Percentiles rank a stretch among this genome's conserved stretches.
Conservation (phyloP, 2,113 vertebrate species). For the Bufo bufo region DNA sequence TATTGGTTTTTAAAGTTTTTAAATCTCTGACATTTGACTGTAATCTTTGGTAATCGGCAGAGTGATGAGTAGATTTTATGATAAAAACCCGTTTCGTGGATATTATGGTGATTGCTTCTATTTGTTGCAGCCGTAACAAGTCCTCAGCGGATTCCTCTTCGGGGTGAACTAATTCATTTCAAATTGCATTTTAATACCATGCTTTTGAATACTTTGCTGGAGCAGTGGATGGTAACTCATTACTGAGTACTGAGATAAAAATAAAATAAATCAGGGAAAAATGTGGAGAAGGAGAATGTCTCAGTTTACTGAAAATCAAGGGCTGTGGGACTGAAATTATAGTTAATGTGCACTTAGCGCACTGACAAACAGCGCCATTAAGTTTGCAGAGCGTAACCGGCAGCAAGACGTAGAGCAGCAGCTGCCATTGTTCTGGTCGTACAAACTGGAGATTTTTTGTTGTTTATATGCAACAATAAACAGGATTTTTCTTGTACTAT, state of each 20-base stretch:
- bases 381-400: background rate
- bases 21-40: background rate
- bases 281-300: background rate
- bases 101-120: constrained; percentile 24
- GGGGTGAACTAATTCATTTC: constrained; percentile 32
- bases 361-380: constrained; percentile 28
- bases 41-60: constrained; percentile 7
- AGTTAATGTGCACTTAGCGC: constrained; percentile 31
- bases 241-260: background rate
- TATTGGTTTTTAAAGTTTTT: background rate
- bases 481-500: background rate
- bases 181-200: constrained; percentile 32
- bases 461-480: background rate
- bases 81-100: background rate
- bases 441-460: background rate
- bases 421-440: background rate
- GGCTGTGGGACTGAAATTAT: constrained; percentile 24
- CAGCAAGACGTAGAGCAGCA: background rate
- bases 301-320: constrained; percentile 35
- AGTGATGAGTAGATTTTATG: background rate
- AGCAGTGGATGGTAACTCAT: background rate
- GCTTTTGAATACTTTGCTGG: background rate
- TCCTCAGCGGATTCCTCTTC: constrained; percentile 1
- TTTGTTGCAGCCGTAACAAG: constrained; percentile 30
- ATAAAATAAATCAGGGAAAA: constrained; percentile 27